phyloP scores from a whole-genome alignment of 2,888 invertebrate genomes.

The Hartigia nigra region DNA sequence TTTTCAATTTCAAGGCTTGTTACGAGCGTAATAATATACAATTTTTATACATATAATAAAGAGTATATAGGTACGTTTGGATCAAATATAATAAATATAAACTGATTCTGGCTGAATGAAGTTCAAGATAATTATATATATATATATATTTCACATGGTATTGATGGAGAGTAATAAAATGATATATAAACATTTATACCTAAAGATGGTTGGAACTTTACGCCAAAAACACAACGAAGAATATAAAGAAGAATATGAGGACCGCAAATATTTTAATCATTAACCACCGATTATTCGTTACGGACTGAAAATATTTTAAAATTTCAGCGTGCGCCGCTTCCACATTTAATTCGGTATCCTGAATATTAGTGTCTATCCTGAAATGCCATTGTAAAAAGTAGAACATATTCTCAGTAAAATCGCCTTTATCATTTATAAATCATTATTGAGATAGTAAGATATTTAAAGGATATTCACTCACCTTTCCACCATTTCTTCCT shows the following conservation, averaged over 20 bases:
- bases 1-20: slow-evolving; percentile 19
- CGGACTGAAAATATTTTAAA: slow-evolving; percentile 96
- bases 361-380: slow-evolving; percentile 96
- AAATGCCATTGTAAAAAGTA: slow-evolving; percentile 30
- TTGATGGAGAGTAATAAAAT: slow-evolving; percentile 3
- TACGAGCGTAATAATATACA: slow-evolving; percentile 22
- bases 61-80: slow-evolving; percentile 15
- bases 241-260: slow-evolving; percentile 98
- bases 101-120: background rate
- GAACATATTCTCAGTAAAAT: background rate
- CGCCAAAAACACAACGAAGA: slow-evolving; percentile 97
- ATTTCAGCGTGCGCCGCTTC: slow-evolving; percentile 98
- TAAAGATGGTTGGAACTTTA: slow-evolving; percentile 63
- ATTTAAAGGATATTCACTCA: slow-evolving; percentile 42
- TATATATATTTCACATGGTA: slow-evolving; percentile 2
- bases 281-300: slow-evolving; percentile 96
- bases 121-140: background rate
- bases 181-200: slow-evolving; percentile 3
- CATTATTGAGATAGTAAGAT: background rate
- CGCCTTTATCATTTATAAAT: background rate
- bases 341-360: slow-evolving; percentile 95
- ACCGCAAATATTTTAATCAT: slow-evolving; percentile 99
- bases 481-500: slow-evolving; percentile 96
- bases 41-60: slow-evolving; percentile 19
- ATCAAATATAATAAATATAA: background rate